Percentiles rank a stretch among this genome's conserved stretches.
Evolutionary conservation across 2,113 vertebrate genomes (phyloP).

Genomic region (Phylloscopus whistleri): DNA sequence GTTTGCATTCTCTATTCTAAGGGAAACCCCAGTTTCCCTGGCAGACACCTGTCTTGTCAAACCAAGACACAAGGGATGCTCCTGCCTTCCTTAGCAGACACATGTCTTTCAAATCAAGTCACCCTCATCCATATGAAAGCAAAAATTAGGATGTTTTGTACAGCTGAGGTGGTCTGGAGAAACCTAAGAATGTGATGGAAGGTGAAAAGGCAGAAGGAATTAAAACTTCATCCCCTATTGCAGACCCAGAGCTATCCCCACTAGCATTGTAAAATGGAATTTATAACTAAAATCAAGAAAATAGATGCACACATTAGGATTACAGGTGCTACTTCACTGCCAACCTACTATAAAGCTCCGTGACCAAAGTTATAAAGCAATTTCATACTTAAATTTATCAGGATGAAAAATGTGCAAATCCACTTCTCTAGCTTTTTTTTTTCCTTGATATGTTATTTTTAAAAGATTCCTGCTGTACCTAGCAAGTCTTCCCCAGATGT

Average conservation of each 20-base stretch:
- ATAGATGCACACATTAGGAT: slow-evolving; percentile 21
- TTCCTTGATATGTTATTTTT: not conserved
- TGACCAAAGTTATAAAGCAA: slow-evolving; percentile 47
- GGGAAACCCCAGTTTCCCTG: too few relatives aligned
- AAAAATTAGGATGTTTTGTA: not conserved
- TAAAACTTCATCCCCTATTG: not conserved
- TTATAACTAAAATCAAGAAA: slow-evolving; percentile 12
- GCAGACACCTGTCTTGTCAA: too few relatives aligned
- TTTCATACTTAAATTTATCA: slow-evolving; percentile 46
- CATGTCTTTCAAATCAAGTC: not conserved
- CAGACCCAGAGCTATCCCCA: not conserved
- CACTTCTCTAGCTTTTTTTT: not conserved
- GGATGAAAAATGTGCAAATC: slow-evolving; percentile 24
- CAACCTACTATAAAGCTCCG: slow-evolving; percentile 54
- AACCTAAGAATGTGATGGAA: not conserved
- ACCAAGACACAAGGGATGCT: too few relatives aligned
- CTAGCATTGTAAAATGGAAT: not conserved
- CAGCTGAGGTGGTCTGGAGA: not conserved
- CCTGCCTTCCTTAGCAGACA: not conserved
- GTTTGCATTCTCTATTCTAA: too few relatives aligned
- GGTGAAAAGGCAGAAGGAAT: not conserved
- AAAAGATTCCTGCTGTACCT: not conserved
- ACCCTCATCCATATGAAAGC: not conserved
- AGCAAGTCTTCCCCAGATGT: not conserved
- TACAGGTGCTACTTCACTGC: slow-evolving; percentile 30